phyloP scores from a whole-genome alignment of 2,888 invertebrate species.

The Bellardia bayeri region DNA sequence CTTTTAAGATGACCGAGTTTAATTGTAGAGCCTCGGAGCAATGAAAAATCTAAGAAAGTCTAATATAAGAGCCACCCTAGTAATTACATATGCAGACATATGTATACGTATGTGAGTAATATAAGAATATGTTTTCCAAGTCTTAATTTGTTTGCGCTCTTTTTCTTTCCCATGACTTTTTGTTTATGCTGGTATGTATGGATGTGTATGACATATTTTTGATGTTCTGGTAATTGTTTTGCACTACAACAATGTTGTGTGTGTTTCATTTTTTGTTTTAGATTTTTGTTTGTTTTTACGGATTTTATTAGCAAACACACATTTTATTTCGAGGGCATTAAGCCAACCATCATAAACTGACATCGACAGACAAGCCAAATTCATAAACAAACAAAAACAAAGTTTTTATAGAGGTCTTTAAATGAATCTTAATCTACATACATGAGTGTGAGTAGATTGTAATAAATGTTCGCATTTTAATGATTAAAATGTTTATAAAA shows the following conservation, averaged over 20 bases:
- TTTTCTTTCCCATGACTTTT: no score
- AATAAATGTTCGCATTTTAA: slow-evolving; percentile 19
- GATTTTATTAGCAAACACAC: slow-evolving; percentile 8
- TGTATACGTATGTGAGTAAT: neutral
- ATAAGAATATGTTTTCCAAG: no score
- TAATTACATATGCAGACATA: neutral
- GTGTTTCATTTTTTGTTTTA: slow-evolving; percentile 15
- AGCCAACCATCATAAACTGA: slow-evolving; percentile 56
- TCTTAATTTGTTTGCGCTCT: no score
- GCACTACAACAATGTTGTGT: slow-evolving; percentile 40
- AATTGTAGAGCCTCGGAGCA: no score
- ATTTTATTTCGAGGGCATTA: slow-evolving; percentile 31
- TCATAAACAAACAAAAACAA: neutral
- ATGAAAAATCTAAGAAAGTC: no score
- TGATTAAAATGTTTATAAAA: slow-evolving; percentile 12
- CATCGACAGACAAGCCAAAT: slow-evolving; percentile 29
- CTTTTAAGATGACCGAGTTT: no score
- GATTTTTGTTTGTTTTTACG: slow-evolving; percentile 1
- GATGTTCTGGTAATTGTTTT: slow-evolving; percentile 66
- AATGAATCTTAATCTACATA: slow-evolving; percentile 27
- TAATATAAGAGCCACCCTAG: no score
- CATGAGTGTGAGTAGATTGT: neutral
- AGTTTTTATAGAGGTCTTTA: neutral
- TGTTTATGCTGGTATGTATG: neutral
- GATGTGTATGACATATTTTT: slow-evolving; percentile 53